phyloP scores from a whole-genome alignment of 1,140 invertebrate genomes.

The Aleiodes sp. region DNA sequence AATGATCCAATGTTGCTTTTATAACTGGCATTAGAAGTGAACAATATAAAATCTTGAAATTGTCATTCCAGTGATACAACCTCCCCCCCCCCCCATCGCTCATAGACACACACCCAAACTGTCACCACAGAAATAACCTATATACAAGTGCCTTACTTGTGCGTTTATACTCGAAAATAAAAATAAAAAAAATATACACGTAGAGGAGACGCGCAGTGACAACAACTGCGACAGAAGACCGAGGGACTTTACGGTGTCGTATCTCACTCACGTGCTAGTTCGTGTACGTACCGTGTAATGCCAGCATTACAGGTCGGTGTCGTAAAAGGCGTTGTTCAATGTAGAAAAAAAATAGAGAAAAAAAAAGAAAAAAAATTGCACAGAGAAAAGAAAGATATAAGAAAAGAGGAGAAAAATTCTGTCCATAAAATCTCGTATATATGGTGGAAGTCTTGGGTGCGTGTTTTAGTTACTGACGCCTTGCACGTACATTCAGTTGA shows the following conservation, averaged over 20 bases:
- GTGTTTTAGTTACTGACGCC: slow-evolving; percentile 22
- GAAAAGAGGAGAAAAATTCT: not conserved
- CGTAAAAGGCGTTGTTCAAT: slow-evolving; percentile 52
- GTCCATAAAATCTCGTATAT: slow-evolving; percentile 28
- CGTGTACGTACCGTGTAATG: slow-evolving; percentile 42
- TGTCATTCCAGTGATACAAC: slow-evolving; percentile 19
- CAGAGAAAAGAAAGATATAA: not conserved
- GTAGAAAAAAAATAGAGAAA: slow-evolving; percentile 20
- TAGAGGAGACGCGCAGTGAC: not conserved
- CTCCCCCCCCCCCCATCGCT: not conserved
- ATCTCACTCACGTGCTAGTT: slow-evolving; percentile 32
- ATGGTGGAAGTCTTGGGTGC: slow-evolving; percentile 12
- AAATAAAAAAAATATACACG: not conserved
- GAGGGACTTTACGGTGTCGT: slow-evolving; percentile 47
- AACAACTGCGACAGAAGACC: slow-evolving; percentile 19
- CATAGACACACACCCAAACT: not conserved
- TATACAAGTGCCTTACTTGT: not conserved
- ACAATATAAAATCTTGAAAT: not conserved
- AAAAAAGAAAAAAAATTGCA: not conserved
- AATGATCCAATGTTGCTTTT: slow-evolving; percentile 8
- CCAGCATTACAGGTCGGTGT: slow-evolving; percentile 43
- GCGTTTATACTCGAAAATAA: not conserved
- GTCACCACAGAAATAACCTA: not conserved
- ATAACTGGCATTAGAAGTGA: not conserved
- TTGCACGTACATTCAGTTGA: slow-evolving; percentile 25